phyloP scores from a whole-genome alignment of 2,797 vertebrate genomes.

The Trachurus trachurus region DNA sequence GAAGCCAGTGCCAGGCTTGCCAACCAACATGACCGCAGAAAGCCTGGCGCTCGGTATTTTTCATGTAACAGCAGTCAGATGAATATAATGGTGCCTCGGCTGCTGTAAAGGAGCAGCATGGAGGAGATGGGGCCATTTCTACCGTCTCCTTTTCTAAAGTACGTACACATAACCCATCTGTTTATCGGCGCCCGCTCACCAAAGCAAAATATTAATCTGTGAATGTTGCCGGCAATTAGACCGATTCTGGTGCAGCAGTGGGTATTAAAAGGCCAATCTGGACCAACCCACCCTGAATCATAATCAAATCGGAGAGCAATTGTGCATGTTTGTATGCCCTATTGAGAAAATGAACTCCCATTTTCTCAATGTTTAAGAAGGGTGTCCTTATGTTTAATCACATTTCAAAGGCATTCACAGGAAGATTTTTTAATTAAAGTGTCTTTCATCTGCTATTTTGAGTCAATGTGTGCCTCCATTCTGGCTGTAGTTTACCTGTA shows the following conservation, averaged over 20 bases:
- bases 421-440: conserved; percentile 10
- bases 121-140: conserved; percentile 41
- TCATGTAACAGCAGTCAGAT: conserved; percentile 40
- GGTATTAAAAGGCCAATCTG: conserved; percentile 44
- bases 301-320: conserved; percentile 39
- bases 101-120: conserved; percentile 28
- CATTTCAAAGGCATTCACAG: not conserved
- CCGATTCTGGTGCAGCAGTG: conserved; percentile 50
- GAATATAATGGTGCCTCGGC: conserved; percentile 43
- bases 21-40: conserved; percentile 32
- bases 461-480: not conserved
- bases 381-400: not conserved
- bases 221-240: conserved; percentile 42
- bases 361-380: conserved; percentile 39
- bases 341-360: conserved; percentile 26
- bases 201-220: conserved; percentile 41
- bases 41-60: conserved; percentile 31
- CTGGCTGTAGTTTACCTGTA: not conserved
- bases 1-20: conserved; percentile 37
- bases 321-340: conserved; percentile 35
- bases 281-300: conserved; percentile 35
- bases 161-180: not conserved
- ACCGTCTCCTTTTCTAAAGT: conserved; percentile 2
- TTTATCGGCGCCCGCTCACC: conserved; percentile 41
- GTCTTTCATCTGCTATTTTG: not conserved